These are phyloP conservation scores for Perizoma flavofasciatum DNA, from an alignment of 2,888 invertebrate species.

Conservation along the genomic window DNA sequence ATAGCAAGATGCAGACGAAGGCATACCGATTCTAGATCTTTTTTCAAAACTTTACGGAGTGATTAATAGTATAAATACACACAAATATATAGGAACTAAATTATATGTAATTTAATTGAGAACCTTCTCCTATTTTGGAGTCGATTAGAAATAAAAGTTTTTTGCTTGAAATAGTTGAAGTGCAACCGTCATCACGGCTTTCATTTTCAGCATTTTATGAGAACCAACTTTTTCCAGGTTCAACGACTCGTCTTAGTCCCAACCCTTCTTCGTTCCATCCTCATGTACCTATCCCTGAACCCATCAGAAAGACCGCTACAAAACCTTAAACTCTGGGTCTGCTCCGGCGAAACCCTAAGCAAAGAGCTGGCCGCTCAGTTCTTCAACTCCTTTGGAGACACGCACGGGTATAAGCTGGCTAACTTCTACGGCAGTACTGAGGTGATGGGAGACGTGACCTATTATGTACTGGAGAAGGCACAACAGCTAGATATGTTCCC, in stretches of 20 bases:
- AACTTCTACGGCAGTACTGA: conserved; percentile 97
- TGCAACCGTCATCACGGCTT: too few relatives aligned
- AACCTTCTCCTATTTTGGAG: too few relatives aligned
- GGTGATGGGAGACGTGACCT: conserved; percentile 96
- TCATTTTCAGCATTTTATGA: too few relatives aligned
- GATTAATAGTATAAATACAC: too few relatives aligned
- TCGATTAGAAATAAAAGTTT: too few relatives aligned
- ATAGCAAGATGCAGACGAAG: too few relatives aligned
- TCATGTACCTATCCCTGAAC: conserved; percentile 88
- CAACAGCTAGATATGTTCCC: conserved; percentile 85
- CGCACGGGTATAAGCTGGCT: conserved; percentile 86
- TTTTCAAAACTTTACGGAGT: too few relatives aligned
- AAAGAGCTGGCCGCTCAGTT: conserved; percentile 89
- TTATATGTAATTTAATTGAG: too few relatives aligned
- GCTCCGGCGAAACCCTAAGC: conserved; percentile 93
- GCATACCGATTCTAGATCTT: too few relatives aligned
- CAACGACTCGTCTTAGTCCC: conserved; percentile 93
- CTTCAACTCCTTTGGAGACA: conserved; percentile 88
- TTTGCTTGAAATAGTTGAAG: too few relatives aligned
- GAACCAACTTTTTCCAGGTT: conserved; percentile 72
- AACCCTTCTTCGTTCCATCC: conserved; percentile 90
- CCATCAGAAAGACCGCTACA: conserved; percentile 82
- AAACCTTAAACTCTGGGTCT: conserved; percentile 90
- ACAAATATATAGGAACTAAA: too few relatives aligned
- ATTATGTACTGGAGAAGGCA: conserved; percentile 85